These are phyloP conservation scores for Camponotus floridanus DNA, from an alignment of 1,140 invertebrate species.

Conservation along the genomic window DNA sequence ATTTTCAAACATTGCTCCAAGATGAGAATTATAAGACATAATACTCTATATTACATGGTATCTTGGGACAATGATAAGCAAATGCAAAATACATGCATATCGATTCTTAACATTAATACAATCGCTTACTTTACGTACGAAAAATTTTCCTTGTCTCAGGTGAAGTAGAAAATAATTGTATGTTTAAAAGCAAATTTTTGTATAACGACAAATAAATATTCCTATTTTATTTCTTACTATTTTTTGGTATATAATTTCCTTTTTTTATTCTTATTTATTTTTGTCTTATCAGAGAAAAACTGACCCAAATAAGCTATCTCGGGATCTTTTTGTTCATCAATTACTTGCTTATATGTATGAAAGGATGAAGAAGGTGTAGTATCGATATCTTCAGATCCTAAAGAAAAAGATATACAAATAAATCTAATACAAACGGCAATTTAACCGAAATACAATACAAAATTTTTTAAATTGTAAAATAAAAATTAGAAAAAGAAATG, in stretches of 20 bases:
- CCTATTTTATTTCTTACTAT: too few species aligned
- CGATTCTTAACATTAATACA: background rate
- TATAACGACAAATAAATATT: too few species aligned
- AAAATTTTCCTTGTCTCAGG: background rate
- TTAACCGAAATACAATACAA: background rate
- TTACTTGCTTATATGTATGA: slow-evolving; percentile 56
- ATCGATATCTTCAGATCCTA: slow-evolving; percentile 43
- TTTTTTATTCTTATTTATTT: slow-evolving; percentile 49
- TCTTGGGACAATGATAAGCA: background rate
- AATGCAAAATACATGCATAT: slow-evolving; percentile 7
- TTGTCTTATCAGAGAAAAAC: slow-evolving; percentile 61
- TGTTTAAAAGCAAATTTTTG: background rate
- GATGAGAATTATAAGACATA: background rate
- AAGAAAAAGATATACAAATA: slow-evolving; percentile 27
- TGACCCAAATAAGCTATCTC: slow-evolving; percentile 71
- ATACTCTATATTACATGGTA: background rate
- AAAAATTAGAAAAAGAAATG: background rate
- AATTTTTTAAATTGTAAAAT: background rate
- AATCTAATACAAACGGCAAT: slow-evolving; percentile 21
- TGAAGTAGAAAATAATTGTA: slow-evolving; percentile 6
- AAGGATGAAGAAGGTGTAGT: slow-evolving; percentile 65
- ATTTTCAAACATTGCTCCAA: background rate
- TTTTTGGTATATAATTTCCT: slow-evolving; percentile 43
- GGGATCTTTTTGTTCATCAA: slow-evolving; percentile 69
- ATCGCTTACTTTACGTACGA: background rate